Percentiles rank a stretch among this genome's conserved stretches.
Conservation (phyloP, 2,888 invertebrate species). For the Catocala fraxini region DNA sequence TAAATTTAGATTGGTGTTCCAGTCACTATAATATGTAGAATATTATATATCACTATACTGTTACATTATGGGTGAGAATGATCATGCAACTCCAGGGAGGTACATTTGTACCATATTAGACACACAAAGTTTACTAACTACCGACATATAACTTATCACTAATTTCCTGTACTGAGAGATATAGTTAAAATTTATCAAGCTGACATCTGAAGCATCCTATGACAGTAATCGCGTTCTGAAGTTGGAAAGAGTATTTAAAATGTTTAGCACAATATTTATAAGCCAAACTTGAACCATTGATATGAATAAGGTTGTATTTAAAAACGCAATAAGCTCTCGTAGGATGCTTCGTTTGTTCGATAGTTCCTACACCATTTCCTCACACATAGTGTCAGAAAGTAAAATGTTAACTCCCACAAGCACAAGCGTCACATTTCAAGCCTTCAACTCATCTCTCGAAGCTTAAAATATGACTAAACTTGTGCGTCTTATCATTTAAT, state of each 20-base stretch:
- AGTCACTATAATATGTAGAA: slow-evolving; percentile 50
- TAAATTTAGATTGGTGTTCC: slow-evolving; percentile 55
- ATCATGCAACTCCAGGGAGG: slow-evolving; percentile 26
- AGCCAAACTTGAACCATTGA: too few relatives aligned
- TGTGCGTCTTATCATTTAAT: slow-evolving; percentile 57
- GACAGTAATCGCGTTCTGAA: slow-evolving; percentile 36
- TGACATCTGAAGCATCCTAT: slow-evolving; percentile 61
- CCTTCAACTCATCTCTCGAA: slow-evolving; percentile 49
- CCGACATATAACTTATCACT: slow-evolving; percentile 78
- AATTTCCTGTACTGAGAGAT: slow-evolving; percentile 87
- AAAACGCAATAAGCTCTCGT: slow-evolving; percentile 17
- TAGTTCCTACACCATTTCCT: slow-evolving; percentile 40
- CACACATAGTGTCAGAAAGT: slow-evolving; percentile 54
- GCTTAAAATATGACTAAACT: slow-evolving; percentile 65
- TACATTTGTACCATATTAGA: slow-evolving; percentile 42
- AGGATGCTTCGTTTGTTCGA: slow-evolving; percentile 52
- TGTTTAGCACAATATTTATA: too few relatives aligned
- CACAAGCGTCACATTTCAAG: slow-evolving; percentile 70
- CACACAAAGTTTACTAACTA: slow-evolving; percentile 77
- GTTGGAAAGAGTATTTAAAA: not conserved
- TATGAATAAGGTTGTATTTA: not conserved
- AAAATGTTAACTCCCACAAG: slow-evolving; percentile 54
- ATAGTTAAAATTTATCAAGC: slow-evolving; percentile 77
- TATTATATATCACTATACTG: slow-evolving; percentile 52
- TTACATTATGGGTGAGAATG: slow-evolving; percentile 50